Evolutionary conservation across 1,140 invertebrate species (phyloP).

Genomic region (Zaprionus taronus): DNA sequence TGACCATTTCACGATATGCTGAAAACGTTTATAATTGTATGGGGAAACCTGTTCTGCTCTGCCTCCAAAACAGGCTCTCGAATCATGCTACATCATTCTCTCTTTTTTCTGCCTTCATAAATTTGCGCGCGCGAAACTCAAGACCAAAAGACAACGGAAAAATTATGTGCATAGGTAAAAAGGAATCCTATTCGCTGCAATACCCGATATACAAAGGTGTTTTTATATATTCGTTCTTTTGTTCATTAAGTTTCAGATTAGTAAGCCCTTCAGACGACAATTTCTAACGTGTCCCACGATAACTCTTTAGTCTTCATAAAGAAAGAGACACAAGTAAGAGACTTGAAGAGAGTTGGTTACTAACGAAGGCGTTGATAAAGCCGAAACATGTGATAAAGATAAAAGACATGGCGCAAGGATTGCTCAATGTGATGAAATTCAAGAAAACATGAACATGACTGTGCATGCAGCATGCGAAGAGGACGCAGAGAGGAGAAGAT

Average conservation of each 20-base stretch:
- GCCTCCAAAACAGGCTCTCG: slow-evolving; percentile 54
- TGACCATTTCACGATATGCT: slow-evolving; percentile 1
- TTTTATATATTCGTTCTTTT: neutral
- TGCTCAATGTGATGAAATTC: slow-evolving; percentile 73
- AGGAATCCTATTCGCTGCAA: neutral
- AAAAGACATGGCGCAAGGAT: slow-evolving; percentile 58
- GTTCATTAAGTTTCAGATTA: neutral
- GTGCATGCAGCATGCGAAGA: slow-evolving; percentile 63
- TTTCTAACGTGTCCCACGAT: neutral
- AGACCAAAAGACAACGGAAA: slow-evolving; percentile 19
- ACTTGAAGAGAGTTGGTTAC: neutral
- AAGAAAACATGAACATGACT: slow-evolving; percentile 64
- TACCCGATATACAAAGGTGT: neutral
- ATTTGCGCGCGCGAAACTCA: slow-evolving; percentile 48
- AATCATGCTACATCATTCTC: slow-evolving; percentile 36
- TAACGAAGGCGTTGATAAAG: slow-evolving; percentile 20
- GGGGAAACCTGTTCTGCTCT: slow-evolving; percentile 55
- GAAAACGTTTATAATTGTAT: neutral
- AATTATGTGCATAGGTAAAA: neutral
- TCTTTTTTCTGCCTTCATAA: slow-evolving; percentile 12
- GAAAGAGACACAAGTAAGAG: neutral
- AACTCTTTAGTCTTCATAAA: neutral
- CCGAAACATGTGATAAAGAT: slow-evolving; percentile 20
- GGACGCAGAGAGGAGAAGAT: slow-evolving; percentile 36
- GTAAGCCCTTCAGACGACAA: neutral